Evolutionary conservation across 2,797 vertebrate species (phyloP).

Genomic region (Lagodon rhomboides): DNA sequence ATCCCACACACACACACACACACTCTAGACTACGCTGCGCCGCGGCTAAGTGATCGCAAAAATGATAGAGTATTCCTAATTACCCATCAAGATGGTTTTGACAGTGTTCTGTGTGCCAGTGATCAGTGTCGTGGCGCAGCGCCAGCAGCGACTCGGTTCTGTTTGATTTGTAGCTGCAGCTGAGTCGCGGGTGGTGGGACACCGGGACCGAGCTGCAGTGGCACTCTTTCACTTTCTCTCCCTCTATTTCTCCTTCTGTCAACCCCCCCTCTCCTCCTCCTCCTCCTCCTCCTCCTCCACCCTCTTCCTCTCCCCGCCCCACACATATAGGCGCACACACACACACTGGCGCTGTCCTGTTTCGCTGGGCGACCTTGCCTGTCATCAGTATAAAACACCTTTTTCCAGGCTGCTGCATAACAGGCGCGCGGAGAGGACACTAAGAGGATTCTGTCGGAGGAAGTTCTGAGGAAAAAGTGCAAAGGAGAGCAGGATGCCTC

Average conservation of each 20-base stretch:
- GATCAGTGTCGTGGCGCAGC: conserved; percentile 72
- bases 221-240: conserved; percentile 52
- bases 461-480: conserved; percentile 14
- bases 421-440: conserved; percentile 42
- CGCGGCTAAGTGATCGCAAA: conserved; percentile 63
- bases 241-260: conserved; percentile 17
- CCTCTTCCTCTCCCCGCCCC: no score
- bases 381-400: conserved; percentile 73
- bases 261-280: neutral
- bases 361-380: conserved; percentile 71
- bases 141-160: conserved; percentile 70
- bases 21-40: conserved; percentile 13
- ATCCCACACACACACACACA: conserved; percentile 16
- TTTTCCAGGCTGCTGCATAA: conserved; percentile 69
- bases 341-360: conserved; percentile 51
- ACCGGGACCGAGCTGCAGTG: conserved; percentile 62
- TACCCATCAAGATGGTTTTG: conserved; percentile 81
- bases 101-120: conserved; percentile 79
- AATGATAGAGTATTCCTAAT: conserved; percentile 81
- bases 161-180: conserved; percentile 82
- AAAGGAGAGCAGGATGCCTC: conserved; percentile 3
- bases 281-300: neutral
- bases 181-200: conserved; percentile 63
- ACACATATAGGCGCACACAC: neutral
- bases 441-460: conserved; percentile 37